Evolutionary conservation across 2,797 vertebrate species (phyloP), one percentile per base, ranked within the genome.

Genomic region (Pteronotus mesoamericanus): DNA sequence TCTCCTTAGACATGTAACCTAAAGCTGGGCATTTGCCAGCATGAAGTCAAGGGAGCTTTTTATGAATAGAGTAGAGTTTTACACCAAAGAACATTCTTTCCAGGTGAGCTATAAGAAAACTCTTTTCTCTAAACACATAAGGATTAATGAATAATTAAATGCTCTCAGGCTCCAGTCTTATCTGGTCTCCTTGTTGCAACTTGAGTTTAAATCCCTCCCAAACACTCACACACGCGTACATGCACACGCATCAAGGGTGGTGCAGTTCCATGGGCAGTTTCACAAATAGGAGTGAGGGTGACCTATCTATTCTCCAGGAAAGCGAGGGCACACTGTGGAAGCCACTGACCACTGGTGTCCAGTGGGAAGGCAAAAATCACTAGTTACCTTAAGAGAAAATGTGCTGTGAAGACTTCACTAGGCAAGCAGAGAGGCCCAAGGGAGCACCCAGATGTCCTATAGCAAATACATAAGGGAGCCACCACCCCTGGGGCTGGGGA

Each of bases 61-160:
- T 14, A 79, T 97, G 97, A 93, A 86, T 87, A 80, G 34, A 93
- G 22, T n/a, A 87, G 88, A 53, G 53, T 34, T 48, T 66, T 94
- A 83, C 15, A 42, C 94, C 96, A 71, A 93, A 87, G 78, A 87
- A 79, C 78, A 94, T 89, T 64, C 48, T 93, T 96, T 97, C 95
- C 84, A 93, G 96, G 92, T 95, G 88, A 96, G 39, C 78, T 91
- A 16, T 66, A 90, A 42, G 48, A 89, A 95, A 96, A 90, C 80
- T 22, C 77, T 51, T 69, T 93, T 34, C 59, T 92, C 93, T 96
- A 86, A 91, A 77, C 72, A 59, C 64, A 57, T 4, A 44, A 91
- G 55, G 89, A 91, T 86, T 82, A 77, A 34, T n/a, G 55, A 72
- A 89, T 75, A 71, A 61, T 93, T 95, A 91, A 86, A 55, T 0